Evolutionary conservation across 2,797 vertebrate species (phyloP), one percentile per base, ranked within the genome.

Genomic region (Phrynocephalus forsythii): DNA sequence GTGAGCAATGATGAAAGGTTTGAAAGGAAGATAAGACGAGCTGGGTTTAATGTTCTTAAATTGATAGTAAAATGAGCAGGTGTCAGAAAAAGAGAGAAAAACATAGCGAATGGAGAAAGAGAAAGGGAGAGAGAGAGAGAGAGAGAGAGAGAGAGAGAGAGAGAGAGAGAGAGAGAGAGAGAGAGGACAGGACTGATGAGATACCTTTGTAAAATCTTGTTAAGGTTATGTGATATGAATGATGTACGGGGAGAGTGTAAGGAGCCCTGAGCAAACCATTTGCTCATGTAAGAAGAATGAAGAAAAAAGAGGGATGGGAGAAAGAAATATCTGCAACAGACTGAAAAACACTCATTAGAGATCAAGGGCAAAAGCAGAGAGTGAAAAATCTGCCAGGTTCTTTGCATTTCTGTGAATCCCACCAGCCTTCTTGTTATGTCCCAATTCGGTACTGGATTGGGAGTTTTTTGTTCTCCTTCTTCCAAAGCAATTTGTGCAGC

Each of bases 31-130:
- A 67, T 84, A 80, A 72, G 76, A 79, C 33, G 52, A 75, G 15
- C 60, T 84, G 63, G 48, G 52, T 80, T 75, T 84, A 84, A 80
- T 80, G 68, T 80, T 84, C 79, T 85, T 66, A 88, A 85, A 85
- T 75, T 76, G 83, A 88, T 88, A 85, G 83, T 88, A 85, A 88
- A 88, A 88, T 88, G 78, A 88, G 24, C 38, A 88, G 78, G 44
- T 88, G 78, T 88, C 83, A 88, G 83, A 38, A 88, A 81, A 3
- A 73, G 44, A 76, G n/a, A 84, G 48, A 56, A 81, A 73, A 75
- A 52, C 48, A 73, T 13, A 38, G 66, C 69, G 78, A 48, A 72
- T 44, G 33, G 44, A 85, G 50, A 66, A 15, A 76, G 15, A 78
- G 26, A 79, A 18, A 60, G 18, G 48, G 68, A 75, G 24, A 60